phyloP scores from a whole-genome alignment of 2,113 vertebrate genomes.

The Tachysurus vachellii region DNA sequence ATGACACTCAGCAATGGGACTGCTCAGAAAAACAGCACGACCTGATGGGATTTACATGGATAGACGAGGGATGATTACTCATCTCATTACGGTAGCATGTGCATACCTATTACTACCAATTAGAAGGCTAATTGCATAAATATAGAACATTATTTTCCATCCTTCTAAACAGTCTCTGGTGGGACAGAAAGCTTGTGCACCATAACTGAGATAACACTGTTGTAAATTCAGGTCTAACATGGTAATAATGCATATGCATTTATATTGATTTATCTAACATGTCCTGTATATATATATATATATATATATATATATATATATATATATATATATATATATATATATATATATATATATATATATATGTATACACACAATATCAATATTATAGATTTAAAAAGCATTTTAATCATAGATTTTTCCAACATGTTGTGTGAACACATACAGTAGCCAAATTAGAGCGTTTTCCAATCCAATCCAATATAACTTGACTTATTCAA shows the following conservation, averaged over 20 bases:
- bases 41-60: constrained; percentile 74
- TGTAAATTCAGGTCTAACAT: constrained; percentile 3
- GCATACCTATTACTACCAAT: constrained; percentile 77
- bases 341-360: background rate
- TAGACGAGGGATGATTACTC: constrained; percentile 68
- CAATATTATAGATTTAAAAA: background rate
- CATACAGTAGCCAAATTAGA: background rate
- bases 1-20: constrained; percentile 52
- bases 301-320: background rate
- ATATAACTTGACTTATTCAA: background rate
- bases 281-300: background rate
- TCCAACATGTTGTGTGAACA: background rate
- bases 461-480: background rate
- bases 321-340: background rate
- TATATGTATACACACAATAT: background rate
- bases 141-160: constrained; percentile 69
- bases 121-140: constrained; percentile 78
- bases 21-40: constrained; percentile 67
- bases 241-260: background rate
- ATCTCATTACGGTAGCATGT: constrained; percentile 74
- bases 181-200: constrained; percentile 34
- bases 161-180: constrained; percentile 59
- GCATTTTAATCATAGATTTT: background rate
- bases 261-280: background rate
- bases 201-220: constrained; percentile 13